Base-by-base conservation (phyloP, 2,888 invertebrate genomes). In the Oxytorus armatus region DNA sequence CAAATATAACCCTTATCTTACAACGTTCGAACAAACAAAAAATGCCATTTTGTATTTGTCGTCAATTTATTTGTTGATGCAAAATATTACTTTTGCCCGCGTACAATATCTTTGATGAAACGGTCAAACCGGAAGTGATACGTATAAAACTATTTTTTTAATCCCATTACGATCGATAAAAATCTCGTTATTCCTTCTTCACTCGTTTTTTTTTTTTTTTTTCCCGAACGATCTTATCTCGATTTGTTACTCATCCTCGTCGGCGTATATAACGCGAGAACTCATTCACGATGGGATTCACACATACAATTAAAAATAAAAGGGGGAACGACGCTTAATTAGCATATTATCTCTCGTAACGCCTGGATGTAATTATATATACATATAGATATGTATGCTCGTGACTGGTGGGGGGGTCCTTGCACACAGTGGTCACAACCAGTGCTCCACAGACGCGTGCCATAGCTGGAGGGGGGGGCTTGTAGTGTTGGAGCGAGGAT, bases 311-410 rank as follows among this genome's bases (percentile, higher is more conserved):
- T 88, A 88, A 87, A 87, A 29, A 3, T 29, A 3, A 8, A 65
- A 55, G 81, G 74, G 81, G 82, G 84, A 74, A 65, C 68, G 78
- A 53, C 84, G 85, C 84, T 73, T 42, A 53, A 86, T 90, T 89
- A 89, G 87, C 89, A 90, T 90, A 89, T 90, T 89, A 90, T 90
- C 89, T 88, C 80, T 59, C 33, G 65, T 79, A 84, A 86, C 82
- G 84, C 66, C 77, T 74, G 85, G 63, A n/a, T 42, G 65, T 88
- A 88, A 89, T 89, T 89, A 77, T 59, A 36, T 47, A 61, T 44
- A 73, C 42, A 39, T 42, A 39, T 61, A 47, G 66, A 63, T 33
- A 44, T 47, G 47, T 16, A 47, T 33, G 55, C 29, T 47, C 47
- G 18, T 18, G 16, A 47, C 53, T 25, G 29, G 44, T 14, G 44